phyloP scores from a whole-genome alignment of 2,888 invertebrate genomes.

The Girardia tigrina region DNA sequence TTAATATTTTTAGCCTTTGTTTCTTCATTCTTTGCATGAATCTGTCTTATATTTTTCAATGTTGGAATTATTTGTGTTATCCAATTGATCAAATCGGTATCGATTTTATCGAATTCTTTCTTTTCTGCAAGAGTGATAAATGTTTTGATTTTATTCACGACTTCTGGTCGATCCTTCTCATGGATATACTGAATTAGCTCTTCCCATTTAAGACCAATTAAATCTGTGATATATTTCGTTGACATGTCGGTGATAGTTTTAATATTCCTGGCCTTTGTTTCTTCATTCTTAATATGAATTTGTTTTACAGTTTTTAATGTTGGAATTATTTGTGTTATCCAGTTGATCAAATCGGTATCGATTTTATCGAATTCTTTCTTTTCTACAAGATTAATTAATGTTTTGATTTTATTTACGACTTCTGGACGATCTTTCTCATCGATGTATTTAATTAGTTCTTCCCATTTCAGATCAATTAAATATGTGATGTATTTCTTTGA shows the following conservation, averaged over 20 bases:
- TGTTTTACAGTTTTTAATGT: not conserved
- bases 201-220: not conserved
- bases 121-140: not conserved
- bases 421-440: not conserved
- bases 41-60: not conserved
- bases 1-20: not conserved
- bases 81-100: conserved; percentile 2
- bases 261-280: not conserved
- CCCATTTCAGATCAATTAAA: not conserved
- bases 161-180: not conserved
- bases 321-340: not conserved
- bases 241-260: not conserved
- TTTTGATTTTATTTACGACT: not conserved
- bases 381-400: not conserved
- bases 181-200: not conserved
- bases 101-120: not conserved
- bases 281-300: not conserved
- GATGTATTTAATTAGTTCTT: not conserved
- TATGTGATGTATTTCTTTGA: not conserved
- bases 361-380: conserved; percentile 4
- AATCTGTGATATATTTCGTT: not conserved
- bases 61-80: not conserved
- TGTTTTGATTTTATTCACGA: not conserved
- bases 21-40: not conserved
- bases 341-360: not conserved